These are phyloP conservation scores for Mormyrops attenuatus DNA, from an alignment of 2,797 vertebrate genomes.

Conservation along the genomic window DNA sequence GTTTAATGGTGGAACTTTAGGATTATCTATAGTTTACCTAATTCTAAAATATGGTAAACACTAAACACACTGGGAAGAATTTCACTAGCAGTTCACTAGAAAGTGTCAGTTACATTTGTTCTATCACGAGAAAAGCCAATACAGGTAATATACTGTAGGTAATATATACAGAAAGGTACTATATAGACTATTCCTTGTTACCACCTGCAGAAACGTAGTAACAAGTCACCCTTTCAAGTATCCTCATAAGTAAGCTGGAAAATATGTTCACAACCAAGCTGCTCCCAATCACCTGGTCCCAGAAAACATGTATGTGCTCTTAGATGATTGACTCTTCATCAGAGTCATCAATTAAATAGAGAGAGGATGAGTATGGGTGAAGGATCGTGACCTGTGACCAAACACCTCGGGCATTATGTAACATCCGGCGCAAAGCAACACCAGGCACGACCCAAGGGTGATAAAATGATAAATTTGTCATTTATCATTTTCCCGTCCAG, in stretches of 20 bases:
- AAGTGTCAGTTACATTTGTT: background rate
- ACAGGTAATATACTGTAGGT: background rate
- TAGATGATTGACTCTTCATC: background rate
- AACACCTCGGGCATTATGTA: background rate
- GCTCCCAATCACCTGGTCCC: background rate
- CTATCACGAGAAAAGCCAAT: background rate
- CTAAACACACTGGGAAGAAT: background rate
- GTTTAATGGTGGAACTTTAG: background rate
- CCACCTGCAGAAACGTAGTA: background rate
- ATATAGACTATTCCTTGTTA: background rate
- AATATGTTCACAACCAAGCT: background rate
- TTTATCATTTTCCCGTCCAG: background rate
- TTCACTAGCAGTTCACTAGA: background rate
- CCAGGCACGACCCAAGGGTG: background rate
- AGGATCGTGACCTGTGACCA: background rate
- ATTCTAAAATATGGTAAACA: background rate
- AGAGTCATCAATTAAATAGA: background rate
- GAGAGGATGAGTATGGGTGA: background rate
- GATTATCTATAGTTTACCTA: background rate
- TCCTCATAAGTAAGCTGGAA: background rate
- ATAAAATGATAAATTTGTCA: too few species aligned
- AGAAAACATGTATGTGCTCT: background rate
- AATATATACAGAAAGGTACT: background rate
- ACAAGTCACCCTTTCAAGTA: background rate
- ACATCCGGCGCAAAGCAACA: background rate